phyloP scores from a whole-genome alignment of 1,140 invertebrate species.

The Psix sp. region DNA sequence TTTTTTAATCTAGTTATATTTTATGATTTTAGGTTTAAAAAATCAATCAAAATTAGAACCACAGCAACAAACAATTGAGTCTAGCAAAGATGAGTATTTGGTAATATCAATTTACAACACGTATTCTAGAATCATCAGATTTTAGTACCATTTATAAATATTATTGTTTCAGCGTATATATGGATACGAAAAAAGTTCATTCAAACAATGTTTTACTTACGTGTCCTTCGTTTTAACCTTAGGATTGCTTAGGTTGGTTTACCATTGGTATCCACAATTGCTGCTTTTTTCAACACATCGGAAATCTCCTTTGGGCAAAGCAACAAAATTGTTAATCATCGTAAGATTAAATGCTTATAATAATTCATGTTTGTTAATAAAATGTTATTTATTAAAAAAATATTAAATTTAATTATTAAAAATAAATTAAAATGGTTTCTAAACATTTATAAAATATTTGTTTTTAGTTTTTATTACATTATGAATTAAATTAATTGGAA shows the following conservation, averaged over 20 bases:
- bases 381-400: background rate
- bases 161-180: conserved; percentile 79
- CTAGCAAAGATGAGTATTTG: conserved; percentile 70
- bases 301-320: conserved; percentile 82
- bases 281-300: conserved; percentile 85
- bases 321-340: conserved; percentile 86
- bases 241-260: conserved; percentile 86
- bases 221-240: conserved; percentile 81
- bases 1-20: too few species aligned
- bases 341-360: conserved; percentile 74
- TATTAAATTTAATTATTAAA: conserved; percentile 11
- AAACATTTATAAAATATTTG: background rate
- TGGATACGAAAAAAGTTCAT: conserved; percentile 79
- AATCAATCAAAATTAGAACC: conserved; percentile 64
- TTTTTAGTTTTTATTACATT: conserved; percentile 27
- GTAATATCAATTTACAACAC: too few species aligned
- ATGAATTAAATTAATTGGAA: too few species aligned
- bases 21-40: conserved; percentile 64
- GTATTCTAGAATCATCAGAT: too few species aligned
- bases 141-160: background rate
- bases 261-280: conserved; percentile 92
- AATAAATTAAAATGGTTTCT: background rate
- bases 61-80: conserved; percentile 67
- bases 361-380: conserved; percentile 7
- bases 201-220: conserved; percentile 79